Base-by-base conservation (phyloP, 2,888 invertebrate genomes). In the Ischnus inquisitorius region DNA sequence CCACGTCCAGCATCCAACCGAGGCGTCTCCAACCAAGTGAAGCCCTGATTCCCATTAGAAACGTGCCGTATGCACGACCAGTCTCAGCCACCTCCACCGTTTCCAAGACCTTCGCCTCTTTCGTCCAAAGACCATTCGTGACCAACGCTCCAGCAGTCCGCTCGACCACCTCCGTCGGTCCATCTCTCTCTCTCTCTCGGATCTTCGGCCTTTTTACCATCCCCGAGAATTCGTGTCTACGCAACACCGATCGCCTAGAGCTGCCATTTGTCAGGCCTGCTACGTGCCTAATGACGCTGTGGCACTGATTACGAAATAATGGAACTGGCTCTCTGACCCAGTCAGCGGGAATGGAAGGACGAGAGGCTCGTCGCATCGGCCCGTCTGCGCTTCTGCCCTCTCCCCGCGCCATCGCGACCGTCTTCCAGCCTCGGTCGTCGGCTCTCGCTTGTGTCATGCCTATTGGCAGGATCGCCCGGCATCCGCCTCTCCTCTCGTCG, bases 241-340 rank as follows among this genome's bases (percentile, higher is more conserved):
- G 46, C 8, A 8, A 39, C 48, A 46, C 62, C 1, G 39, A 69
- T 16, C 62, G 16, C 41, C 22, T 28, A 72, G 72, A 68, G 54
- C 65, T 88, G 89, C 88, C 91, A 90, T 90, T 90, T 90, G 90
- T 90, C 90, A 90, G 86, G 88, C 65, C 57, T 65, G 85, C 72
- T 85, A 88, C 86, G 88, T 88, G 89, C 88, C 89, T 90, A 91
- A 92, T 91, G 90, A 91, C 87, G 87, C 87, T 82, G 78, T 87
- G 78, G 85, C 86, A 87, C 89, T 89, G 91, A 91, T 91, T 90
- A 91, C 88, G 87, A 90, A 89, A 88, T 91, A 90, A 91, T 90
- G 88, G 88, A 88, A 90, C 87, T 85, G 87, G 88, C 43, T 69
- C 43, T 69, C 48, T 62, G 54, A 68, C 72, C 72, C 60, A 68